These are phyloP conservation scores for Lepidochitona cinerea DNA, from an alignment of 2,888 invertebrate species.

Conservation along the genomic window DNA sequence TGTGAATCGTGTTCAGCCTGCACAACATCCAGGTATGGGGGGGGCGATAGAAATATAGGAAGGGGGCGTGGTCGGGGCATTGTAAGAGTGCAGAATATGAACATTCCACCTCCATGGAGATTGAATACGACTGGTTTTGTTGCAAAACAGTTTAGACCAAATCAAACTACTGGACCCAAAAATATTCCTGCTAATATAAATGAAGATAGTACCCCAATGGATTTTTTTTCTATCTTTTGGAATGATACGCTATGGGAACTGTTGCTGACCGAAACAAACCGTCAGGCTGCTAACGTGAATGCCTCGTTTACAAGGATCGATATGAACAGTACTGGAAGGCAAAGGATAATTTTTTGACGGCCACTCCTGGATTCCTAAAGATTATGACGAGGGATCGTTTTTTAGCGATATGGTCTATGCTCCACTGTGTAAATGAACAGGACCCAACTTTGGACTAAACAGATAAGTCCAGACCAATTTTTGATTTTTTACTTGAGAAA, in stretches of 20 bases:
- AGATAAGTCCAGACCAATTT: no score
- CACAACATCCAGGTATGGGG: no score
- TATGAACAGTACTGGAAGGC: conserved; percentile 24
- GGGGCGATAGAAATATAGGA: no score
- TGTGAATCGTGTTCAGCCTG: no score
- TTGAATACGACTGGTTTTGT: no score
- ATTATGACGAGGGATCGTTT: conserved; percentile 24
- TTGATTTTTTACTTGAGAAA: no score
- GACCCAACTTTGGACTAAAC: conserved; percentile 19
- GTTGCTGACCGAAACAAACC: not conserved
- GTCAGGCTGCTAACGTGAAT: not conserved
- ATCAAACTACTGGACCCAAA: conserved; percentile 12
- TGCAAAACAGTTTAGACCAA: no score
- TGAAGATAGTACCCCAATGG: conserved; percentile 3
- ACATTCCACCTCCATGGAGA: no score
- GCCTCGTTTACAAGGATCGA: conserved; percentile 3
- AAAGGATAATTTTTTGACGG: conserved; percentile 17
- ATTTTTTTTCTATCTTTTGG: conserved; percentile 17
- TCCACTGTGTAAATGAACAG: conserved; percentile 27
- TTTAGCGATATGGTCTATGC: conserved; percentile 21
- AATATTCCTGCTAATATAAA: conserved; percentile 15
- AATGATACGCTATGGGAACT: conserved; percentile 13
- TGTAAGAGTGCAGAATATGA: no score
- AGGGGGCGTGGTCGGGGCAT: no score
- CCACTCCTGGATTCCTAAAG: conserved; percentile 22